These are phyloP conservation scores for Nomada lathburiana DNA, from an alignment of 2,888 invertebrate species.

Conservation along the genomic window DNA sequence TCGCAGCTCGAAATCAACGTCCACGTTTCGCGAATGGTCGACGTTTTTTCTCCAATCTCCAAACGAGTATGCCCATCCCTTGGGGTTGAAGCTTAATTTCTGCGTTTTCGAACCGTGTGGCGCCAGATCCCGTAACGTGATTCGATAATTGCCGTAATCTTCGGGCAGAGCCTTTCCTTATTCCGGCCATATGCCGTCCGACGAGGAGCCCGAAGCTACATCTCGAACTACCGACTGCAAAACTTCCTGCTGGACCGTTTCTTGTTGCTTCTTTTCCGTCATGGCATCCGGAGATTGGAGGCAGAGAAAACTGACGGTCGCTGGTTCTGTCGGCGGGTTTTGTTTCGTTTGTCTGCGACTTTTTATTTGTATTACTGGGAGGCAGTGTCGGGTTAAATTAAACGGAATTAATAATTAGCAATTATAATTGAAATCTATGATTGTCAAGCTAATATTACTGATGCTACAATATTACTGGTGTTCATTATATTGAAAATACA, in stretches of 20 bases:
- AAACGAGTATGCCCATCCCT: conserved; percentile 7
- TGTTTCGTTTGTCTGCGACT: neutral
- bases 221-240: conserved; percentile 75
- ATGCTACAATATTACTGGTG: too few relatives aligned
- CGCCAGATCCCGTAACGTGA: conserved; percentile 69
- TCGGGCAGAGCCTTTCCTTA: conserved; percentile 72
- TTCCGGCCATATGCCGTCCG: conserved; percentile 75
- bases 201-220: conserved; percentile 72
- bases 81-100: conserved; percentile 39
- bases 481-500: too few relatives aligned
- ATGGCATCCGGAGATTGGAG: conserved; percentile 20
- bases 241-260: conserved; percentile 71
- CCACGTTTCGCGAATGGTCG: neutral
- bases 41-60: neutral
- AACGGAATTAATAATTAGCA: too few relatives aligned
- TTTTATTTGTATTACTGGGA: neutral
- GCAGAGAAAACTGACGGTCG: conserved; percentile 27
- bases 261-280: conserved; percentile 24
- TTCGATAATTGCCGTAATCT: conserved; percentile 80
- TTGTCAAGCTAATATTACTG: too few relatives aligned
- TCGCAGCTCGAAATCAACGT: too few relatives aligned
- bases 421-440: too few relatives aligned
- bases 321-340: conserved; percentile 18
- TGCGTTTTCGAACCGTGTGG: conserved; percentile 47
- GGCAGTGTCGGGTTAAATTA: too few relatives aligned